phyloP scores from a whole-genome alignment of 2,888 invertebrate genomes.

The Athalia circularis region DNA sequence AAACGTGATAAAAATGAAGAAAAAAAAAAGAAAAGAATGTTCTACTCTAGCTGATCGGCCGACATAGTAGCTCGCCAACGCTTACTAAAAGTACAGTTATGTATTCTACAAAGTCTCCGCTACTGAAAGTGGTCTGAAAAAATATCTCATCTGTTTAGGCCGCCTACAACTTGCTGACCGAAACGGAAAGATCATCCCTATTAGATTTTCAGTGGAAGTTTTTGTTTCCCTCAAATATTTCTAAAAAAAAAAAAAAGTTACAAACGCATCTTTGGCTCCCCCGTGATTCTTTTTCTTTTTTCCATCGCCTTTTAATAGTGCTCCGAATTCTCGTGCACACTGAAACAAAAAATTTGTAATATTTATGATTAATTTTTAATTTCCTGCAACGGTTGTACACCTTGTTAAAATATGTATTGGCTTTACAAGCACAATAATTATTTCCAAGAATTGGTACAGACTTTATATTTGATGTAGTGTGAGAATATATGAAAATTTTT shows the following conservation, averaged over 20 bases:
- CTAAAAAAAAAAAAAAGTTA: slow-evolving; percentile 65
- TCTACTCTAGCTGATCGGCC: slow-evolving; percentile 40
- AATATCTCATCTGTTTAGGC: slow-evolving; percentile 53
- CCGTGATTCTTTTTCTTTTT: slow-evolving; percentile 54
- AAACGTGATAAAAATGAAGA: slow-evolving; percentile 44
- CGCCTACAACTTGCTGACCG: slow-evolving; percentile 46
- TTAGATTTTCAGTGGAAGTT: slow-evolving; percentile 47
- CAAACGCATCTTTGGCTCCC: slow-evolving; percentile 73
- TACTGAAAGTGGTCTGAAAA: slow-evolving; percentile 55
- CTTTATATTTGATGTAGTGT: no score
- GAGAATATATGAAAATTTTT: no score
- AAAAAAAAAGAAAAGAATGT: slow-evolving; percentile 21
- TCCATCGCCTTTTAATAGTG: slow-evolving; percentile 63
- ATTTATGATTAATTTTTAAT: slow-evolving; percentile 2
- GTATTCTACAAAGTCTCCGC: slow-evolving; percentile 49
- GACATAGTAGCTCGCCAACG: slow-evolving; percentile 25
- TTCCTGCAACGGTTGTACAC: background rate
- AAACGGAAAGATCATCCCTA: slow-evolving; percentile 48
- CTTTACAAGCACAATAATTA: background rate
- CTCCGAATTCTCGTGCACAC: slow-evolving; percentile 72
- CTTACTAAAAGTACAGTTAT: slow-evolving; percentile 45
- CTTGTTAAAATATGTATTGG: no score
- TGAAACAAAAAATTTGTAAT: slow-evolving; percentile 59
- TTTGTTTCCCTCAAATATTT: slow-evolving; percentile 60
- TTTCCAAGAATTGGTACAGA: no score